Conservation (phyloP, 2,113 vertebrate species). For the Gymnorhina tibicen region DNA sequence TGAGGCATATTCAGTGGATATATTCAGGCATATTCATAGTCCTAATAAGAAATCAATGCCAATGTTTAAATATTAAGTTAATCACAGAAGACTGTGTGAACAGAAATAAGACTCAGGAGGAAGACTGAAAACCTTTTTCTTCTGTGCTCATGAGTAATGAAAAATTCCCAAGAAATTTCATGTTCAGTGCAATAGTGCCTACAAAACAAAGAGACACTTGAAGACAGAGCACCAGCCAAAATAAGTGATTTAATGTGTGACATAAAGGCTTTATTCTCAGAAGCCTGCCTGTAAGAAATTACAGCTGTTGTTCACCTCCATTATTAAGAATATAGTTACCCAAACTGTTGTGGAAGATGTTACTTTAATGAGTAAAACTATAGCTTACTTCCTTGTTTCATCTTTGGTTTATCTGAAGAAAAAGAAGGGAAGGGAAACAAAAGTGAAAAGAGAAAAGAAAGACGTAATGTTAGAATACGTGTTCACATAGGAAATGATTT, state of each 20-base stretch:
- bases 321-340: not conserved
- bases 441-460: not conserved
- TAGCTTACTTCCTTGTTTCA: conserved; percentile 51
- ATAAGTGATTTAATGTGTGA: not conserved
- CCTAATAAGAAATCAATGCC: not conserved
- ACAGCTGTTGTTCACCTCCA: not conserved
- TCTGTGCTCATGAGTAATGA: not conserved
- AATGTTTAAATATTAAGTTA: not conserved
- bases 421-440: not conserved
- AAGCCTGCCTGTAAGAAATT: not conserved
- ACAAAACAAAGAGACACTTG: no score
- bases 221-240: not conserved
- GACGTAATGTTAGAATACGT: not conserved
- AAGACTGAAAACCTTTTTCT: not conserved
- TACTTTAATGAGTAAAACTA: not conserved
- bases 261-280: not conserved
- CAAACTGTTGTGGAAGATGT: not conserved
- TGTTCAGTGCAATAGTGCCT: not conserved
- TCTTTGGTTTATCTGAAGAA: conserved; percentile 40
- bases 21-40: not conserved
- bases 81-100: not conserved
- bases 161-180: not conserved
- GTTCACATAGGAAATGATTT: not conserved
- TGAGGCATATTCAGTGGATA: not conserved
- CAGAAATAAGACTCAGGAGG: not conserved